Evolutionary conservation across 2,797 vertebrate species (phyloP).

Genomic region (Euthynnus affinis): DNA sequence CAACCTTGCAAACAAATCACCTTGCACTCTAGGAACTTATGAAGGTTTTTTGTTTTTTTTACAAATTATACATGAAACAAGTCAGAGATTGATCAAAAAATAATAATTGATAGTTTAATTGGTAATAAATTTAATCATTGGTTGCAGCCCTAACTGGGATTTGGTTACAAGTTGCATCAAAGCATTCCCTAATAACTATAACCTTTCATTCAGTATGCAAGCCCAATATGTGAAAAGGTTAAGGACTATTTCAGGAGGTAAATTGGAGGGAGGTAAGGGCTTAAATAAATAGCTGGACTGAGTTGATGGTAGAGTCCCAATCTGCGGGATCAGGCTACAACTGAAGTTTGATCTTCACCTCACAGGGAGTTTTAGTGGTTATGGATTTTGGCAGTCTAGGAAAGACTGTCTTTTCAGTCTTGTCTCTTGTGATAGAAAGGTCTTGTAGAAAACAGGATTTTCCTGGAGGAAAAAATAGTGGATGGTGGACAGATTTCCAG

Average conservation of each 20-base stretch:
- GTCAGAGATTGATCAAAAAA: no score
- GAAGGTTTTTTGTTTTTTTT: no score
- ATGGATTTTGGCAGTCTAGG: conserved; percentile 14
- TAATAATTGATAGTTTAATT: no score
- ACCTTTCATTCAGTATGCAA: conserved; percentile 3
- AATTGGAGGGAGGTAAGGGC: not conserved
- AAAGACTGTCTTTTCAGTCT: no score
- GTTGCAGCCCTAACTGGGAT: no score
- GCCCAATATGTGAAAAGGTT: not conserved
- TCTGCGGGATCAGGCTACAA: not conserved
- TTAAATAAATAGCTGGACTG: not conserved
- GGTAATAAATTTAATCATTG: no score
- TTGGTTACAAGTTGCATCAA: not conserved
- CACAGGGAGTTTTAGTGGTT: conserved; percentile 15
- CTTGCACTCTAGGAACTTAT: no score
- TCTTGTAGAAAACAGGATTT: conserved; percentile 22
- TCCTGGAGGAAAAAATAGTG: not conserved
- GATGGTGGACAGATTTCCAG: conserved; percentile 45
- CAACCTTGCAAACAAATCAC: no score
- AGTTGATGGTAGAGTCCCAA: conserved; percentile 8
- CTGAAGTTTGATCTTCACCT: conserved; percentile 24
- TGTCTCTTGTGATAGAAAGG: conserved; percentile 51
- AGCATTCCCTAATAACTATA: not conserved
- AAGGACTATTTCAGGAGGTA: not conserved
- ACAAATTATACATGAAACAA: no score